Base-by-base conservation (phyloP, 2,797 vertebrate genomes). In the Danionella dracula region DNA sequence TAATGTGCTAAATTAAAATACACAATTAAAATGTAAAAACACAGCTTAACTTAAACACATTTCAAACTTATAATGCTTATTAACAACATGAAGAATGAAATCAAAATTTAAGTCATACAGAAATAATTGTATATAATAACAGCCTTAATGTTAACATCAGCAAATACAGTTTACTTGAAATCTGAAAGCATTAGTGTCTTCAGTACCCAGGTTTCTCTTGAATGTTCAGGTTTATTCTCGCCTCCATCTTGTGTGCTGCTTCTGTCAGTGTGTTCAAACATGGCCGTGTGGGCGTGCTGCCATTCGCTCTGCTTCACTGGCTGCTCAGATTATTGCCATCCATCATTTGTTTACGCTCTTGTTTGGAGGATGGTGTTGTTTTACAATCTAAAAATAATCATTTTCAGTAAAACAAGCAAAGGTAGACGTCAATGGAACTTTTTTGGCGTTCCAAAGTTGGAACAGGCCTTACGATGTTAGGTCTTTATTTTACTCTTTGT, bases 261-360 rank as follows among this genome's bases (percentile, higher is more conserved):
- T 70, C 70, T 68, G 54, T 49, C 55, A 32, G 50, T 71, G 74
- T 40, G 41, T 76, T 79, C 76, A 73, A 59, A 72, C 63, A 53
- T 69, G 72, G 66, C 74, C 50, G 63, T 73, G 76, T 66, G 51
- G 78, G 74, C 35, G 73, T 75, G 44, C 58, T 65, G 70, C 68
- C 68, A 51, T 73, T 77, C 38, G 75, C 65, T 54, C 54, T 42
- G 76, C 83, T 86, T 76, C 31, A 76, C 76, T 82, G 82, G 71
- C 75, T 74, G 58, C 76, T 80, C 73, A 82, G 78, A 88, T 86
- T 83, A 86, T 84, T 76, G 54, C 71, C 69, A 84, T 86, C 83
- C 83, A 86, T 87, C 83, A 88, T 84, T 83, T 84, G 81, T 85
- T 86, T 81, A 80, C 81, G 79, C 78, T 78, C 75, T 81, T 73